Evolutionary conservation across 2,113 vertebrate species (phyloP).

Genomic region (Benitochromis conjunctus): DNA sequence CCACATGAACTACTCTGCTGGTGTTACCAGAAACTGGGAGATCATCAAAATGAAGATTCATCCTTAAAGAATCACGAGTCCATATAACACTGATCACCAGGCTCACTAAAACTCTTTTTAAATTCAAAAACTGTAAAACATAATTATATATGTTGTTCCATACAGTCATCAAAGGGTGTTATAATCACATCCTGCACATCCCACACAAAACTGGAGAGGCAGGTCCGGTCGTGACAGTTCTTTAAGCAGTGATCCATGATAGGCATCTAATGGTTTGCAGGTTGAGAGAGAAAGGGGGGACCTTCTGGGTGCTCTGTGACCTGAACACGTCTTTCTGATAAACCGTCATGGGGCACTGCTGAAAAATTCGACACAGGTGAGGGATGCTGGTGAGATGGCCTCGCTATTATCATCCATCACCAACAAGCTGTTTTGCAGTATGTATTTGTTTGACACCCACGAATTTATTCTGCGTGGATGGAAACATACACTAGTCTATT

Average conservation of each 20-base stretch:
- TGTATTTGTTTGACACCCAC: not conserved
- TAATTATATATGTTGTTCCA: not conserved
- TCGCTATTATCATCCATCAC: conserved; percentile 14
- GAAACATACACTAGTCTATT: not conserved
- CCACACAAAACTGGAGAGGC: not conserved
- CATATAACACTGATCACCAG: not conserved
- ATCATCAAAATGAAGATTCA: not conserved
- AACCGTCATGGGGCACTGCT: conserved; percentile 22
- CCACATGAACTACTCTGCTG: not conserved
- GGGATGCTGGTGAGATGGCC: not conserved
- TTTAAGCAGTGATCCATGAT: conserved; percentile 26
- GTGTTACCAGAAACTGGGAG: not conserved
- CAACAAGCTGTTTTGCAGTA: not conserved
- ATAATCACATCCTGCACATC: not conserved
- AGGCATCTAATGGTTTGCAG: conserved; percentile 1
- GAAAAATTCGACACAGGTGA: conserved; percentile 22
- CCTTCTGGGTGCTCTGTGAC: conserved; percentile 40
- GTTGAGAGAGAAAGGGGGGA: not conserved
- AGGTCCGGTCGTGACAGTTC: not conserved
- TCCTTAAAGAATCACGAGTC: not conserved
- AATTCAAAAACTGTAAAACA: not conserved
- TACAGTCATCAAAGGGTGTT: not conserved
- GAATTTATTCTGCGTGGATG: not conserved
- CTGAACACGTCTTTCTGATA: conserved; percentile 37
- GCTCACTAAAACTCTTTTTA: not conserved